Evolutionary conservation across 2,113 vertebrate genomes (phyloP).

Genomic region (Pelvicachromis taeniatus): DNA sequence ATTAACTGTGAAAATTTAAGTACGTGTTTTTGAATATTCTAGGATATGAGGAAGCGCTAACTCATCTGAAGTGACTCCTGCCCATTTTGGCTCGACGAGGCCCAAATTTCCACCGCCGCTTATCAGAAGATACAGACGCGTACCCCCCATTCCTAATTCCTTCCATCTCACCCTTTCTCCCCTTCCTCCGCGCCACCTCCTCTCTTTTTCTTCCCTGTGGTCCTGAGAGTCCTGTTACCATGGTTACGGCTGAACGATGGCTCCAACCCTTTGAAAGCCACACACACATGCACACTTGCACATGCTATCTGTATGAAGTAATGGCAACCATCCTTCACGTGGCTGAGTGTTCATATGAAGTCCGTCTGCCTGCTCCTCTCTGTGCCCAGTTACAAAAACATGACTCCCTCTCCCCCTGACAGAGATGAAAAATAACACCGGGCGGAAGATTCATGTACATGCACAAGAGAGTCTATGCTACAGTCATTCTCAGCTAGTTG

Average conservation of each 20-base stretch:
- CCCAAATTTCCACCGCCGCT: constrained; percentile 6
- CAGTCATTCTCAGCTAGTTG: not conserved
- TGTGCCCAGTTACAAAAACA: constrained; percentile 53
- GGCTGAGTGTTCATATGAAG: constrained; percentile 30
- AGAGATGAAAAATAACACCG: constrained; percentile 41
- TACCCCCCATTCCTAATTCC: constrained; percentile 14
- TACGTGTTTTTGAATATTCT: not conserved
- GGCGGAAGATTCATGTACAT: not conserved
- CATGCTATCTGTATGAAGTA: constrained; percentile 45
- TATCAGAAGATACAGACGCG: constrained; percentile 36
- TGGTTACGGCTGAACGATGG: constrained; percentile 55
- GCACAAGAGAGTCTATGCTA: not conserved
- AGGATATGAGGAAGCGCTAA: not conserved
- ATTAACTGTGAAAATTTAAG: not conserved
- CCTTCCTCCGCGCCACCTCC: not conserved
- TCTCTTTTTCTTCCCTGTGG: constrained; percentile 34
- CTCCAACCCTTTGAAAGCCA: constrained; percentile 40
- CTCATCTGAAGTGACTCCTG: not conserved
- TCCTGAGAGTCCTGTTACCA: constrained; percentile 62
- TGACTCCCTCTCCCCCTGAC: constrained; percentile 35
- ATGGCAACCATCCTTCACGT: constrained; percentile 39
- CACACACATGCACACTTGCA: not conserved
- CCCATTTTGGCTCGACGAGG: not conserved
- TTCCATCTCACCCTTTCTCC: not conserved
- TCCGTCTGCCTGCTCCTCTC: constrained; percentile 27